Evolutionary conservation across 2,113 vertebrate genomes (phyloP).

Genomic region (Bolborhynchus lineola): DNA sequence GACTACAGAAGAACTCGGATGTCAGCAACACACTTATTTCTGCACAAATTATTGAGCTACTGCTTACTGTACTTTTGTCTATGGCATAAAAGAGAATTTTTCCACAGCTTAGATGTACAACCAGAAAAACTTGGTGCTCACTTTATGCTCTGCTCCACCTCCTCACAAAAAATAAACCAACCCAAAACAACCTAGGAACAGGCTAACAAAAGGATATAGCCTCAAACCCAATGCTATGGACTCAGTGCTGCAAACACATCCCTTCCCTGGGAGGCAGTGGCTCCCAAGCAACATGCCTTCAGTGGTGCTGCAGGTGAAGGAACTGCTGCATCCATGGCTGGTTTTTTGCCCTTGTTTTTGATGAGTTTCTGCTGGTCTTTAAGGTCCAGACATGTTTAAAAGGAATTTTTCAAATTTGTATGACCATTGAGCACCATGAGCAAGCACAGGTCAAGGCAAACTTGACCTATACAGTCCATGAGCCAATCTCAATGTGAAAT

Average conservation of each 20-base stretch:
- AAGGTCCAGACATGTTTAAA: background rate
- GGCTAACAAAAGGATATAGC: background rate
- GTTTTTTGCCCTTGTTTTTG: background rate
- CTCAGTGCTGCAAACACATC: background rate
- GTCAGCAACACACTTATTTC: background rate
- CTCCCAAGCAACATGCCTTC: background rate
- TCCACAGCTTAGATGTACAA: background rate
- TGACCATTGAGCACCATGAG: background rate
- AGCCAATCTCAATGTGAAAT: background rate
- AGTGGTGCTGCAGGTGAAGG: background rate
- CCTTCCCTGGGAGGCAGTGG: background rate
- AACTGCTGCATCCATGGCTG: background rate
- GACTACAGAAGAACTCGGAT: accelerated
- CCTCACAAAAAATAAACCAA: background rate
- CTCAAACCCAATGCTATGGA: accelerated
- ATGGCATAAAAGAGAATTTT: background rate
- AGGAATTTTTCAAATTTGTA: background rate
- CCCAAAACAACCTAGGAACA: accelerated
- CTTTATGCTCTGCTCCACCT: background rate
- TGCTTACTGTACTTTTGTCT: background rate
- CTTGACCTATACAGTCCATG: background rate
- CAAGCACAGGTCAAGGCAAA: background rate
- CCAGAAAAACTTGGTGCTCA: background rate
- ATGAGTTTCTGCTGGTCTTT: background rate
- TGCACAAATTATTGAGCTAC: background rate